Evolutionary conservation across 2,888 invertebrate genomes (phyloP).

Genomic region (Cheilosia grossa): DNA sequence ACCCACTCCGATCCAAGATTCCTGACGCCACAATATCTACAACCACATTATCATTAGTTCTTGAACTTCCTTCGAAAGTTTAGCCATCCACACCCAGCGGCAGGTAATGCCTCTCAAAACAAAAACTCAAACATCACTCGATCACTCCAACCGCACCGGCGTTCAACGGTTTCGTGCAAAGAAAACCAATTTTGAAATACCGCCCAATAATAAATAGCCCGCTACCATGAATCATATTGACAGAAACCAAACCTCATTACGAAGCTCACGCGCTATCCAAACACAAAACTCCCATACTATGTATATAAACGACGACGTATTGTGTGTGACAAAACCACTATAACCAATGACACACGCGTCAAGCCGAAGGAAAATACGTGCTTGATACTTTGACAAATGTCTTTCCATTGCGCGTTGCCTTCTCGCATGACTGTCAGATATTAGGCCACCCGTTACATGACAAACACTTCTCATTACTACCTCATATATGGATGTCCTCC

Average conservation of each 20-base stretch:
- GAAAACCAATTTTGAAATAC: slow-evolving; percentile 59
- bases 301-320: not conserved
- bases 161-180: slow-evolving; percentile 31
- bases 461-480: slow-evolving; percentile 73
- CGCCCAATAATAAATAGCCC: slow-evolving; percentile 32
- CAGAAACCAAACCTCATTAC: slow-evolving; percentile 46
- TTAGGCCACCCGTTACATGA: slow-evolving; percentile 68
- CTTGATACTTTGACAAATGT: slow-evolving; percentile 68
- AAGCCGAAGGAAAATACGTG: slow-evolving; percentile 36
- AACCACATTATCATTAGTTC: too few species aligned
- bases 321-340: slow-evolving; percentile 45
- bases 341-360: slow-evolving; percentile 59
- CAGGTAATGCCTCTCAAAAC: not conserved
- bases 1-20: not conserved
- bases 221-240: slow-evolving; percentile 44
- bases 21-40: too few species aligned
- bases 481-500: slow-evolving; percentile 62
- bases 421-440: slow-evolving; percentile 68
- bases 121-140: slow-evolving; percentile 16
- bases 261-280: slow-evolving; percentile 41
- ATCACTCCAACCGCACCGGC: slow-evolving; percentile 27
- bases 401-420: slow-evolving; percentile 48
- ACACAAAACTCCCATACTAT: not conserved
- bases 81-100: not conserved
- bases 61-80: too few species aligned